These are phyloP conservation scores for Lacanobia wlatinum DNA, from an alignment of 2,888 invertebrate species.

Conservation along the genomic window DNA sequence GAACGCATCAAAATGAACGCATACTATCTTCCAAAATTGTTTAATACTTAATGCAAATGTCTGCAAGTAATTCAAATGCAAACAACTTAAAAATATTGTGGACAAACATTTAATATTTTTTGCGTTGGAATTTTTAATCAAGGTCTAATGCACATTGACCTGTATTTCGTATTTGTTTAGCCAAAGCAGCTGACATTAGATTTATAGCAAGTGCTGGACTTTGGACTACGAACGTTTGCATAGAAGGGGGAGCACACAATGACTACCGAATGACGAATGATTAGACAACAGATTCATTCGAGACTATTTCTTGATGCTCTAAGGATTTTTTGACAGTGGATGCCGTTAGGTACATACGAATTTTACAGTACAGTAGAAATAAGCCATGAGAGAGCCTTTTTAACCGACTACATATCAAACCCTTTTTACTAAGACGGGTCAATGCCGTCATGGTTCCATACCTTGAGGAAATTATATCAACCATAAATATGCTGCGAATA, in stretches of 20 bases:
- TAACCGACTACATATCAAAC: no score
- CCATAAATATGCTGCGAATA: no score
- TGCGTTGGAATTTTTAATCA: conserved; percentile 16
- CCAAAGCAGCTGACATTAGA: conserved; percentile 10
- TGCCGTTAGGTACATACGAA: no score
- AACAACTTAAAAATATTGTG: background rate
- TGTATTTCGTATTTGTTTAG: conserved; percentile 23
- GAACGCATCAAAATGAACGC: background rate
- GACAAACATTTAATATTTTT: background rate
- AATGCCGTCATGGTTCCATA: no score
- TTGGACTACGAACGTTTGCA: conserved; percentile 14
- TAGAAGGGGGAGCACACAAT: background rate
- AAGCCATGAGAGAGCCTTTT: no score
- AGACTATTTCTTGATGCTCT: background rate
- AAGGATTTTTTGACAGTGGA: no score
- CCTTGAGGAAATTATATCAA: no score
- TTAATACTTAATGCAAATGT: conserved; percentile 29
- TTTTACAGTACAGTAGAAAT: no score
- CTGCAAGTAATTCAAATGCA: conserved; percentile 8
- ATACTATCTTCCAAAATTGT: background rate
- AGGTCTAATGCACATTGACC: conserved; percentile 16
- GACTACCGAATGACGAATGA: background rate
- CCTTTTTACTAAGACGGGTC: no score
- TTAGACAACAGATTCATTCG: background rate
- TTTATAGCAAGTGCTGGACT: conserved; percentile 26